These are phyloP conservation scores for Teleogryllus oceanicus DNA, from an alignment of 2,888 invertebrate genomes.

Conservation along the genomic window DNA sequence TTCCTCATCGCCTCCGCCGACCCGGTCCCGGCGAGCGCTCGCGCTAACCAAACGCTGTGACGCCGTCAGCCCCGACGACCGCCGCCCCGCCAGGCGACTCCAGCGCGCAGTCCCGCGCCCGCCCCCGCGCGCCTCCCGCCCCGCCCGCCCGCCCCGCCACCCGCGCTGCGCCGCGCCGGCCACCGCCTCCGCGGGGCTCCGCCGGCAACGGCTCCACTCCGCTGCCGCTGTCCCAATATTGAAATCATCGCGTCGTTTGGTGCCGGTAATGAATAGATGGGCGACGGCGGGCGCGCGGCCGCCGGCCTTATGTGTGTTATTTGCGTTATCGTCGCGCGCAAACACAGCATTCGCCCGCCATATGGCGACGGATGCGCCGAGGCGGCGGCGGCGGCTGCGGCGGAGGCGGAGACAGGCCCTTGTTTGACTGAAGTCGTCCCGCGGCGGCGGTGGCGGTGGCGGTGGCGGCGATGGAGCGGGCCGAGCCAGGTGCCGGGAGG, in stretches of 20 bases:
- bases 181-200: too few species aligned
- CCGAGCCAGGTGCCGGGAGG: too few species aligned
- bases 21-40: too few species aligned
- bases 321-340: neutral
- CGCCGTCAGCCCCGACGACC: too few species aligned
- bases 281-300: neutral
- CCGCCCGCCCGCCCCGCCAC: too few species aligned
- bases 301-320: constrained; percentile 6
- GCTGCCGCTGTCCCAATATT: neutral
- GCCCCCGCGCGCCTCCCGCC: neutral
- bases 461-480: too few species aligned
- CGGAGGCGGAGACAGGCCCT: constrained; percentile 6
- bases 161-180: too few species aligned
- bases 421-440: constrained; percentile 18
- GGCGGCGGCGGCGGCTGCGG: neutral
- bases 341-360: neutral
- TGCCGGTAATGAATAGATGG: neutral
- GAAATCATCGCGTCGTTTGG: neutral
- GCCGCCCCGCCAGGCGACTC: too few species aligned
- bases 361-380: neutral
- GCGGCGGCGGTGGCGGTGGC: neutral
- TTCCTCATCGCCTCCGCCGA: too few species aligned
- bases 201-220: neutral
- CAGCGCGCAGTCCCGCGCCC: too few species aligned
- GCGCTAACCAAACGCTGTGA: too few species aligned